A percentile compares a stretch with the other conserved stretches of the same genome.
Conservation (phyloP, 2,797 vertebrate species). For the Myripristis murdjan region DNA sequence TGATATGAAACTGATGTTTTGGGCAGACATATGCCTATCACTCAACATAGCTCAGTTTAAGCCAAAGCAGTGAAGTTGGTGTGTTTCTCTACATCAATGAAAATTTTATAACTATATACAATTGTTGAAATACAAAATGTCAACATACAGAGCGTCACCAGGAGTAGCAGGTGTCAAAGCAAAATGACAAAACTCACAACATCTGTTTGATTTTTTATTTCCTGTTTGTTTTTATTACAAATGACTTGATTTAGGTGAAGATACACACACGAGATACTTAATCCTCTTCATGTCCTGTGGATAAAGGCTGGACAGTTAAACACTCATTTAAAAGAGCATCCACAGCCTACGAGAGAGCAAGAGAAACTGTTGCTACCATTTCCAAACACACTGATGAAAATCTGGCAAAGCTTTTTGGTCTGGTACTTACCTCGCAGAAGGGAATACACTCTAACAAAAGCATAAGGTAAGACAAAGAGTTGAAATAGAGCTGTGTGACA, state of each 20-base stretch:
- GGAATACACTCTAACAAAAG: not conserved
- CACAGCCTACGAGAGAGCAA: constrained; percentile 7
- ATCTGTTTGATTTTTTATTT: constrained; percentile 83
- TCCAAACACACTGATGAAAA: no score
- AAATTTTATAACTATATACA: not conserved
- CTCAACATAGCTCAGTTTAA: not conserved
- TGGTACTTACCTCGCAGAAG: constrained; percentile 49
- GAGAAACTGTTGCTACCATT: not conserved
- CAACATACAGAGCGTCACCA: constrained; percentile 5
- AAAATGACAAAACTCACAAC: constrained; percentile 83
- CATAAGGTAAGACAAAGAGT: not conserved
- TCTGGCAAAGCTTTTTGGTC: not conserved
- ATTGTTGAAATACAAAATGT: not conserved
- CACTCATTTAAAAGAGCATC: constrained; percentile 45
- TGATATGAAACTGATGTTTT: not conserved
- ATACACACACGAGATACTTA: constrained; percentile 84
- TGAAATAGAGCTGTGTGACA: constrained; percentile 4
- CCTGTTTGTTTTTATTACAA: constrained; percentile 87
- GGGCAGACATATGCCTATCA: not conserved
- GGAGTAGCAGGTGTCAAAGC: constrained; percentile 39
- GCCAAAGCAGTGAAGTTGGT: not conserved
- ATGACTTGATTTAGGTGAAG: constrained; percentile 82
- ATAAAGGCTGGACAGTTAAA: constrained; percentile 89
- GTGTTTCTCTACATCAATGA: not conserved
- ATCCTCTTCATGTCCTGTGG: constrained; percentile 90